Evolutionary conservation across 53 echinoderm and acorn worm genomes (phyloP), one percentile per base, ranked within the genome.

Genomic region (Astropecten irregularis): DNA sequence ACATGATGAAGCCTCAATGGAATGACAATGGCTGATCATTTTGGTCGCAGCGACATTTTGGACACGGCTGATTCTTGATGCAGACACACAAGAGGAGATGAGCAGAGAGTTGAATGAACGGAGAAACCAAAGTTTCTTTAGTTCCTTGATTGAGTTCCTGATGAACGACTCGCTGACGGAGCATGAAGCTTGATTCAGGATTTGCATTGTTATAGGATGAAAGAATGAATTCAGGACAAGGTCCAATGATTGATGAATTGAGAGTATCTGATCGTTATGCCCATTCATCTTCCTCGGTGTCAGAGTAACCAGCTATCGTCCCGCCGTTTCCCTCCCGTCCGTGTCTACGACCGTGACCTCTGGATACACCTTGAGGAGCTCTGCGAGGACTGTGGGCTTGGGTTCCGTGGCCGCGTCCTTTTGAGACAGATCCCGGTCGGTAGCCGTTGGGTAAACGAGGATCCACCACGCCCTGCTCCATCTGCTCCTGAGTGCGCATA

Each of bases 321-420:
- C 89, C 89, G 32, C 87, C 82, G 34, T 90, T 91, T 18, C 87
- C 89, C 49, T 95, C 95, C 50, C 91, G 85, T 40, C 89, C 89
- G 63, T 91, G 95, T 23, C 86, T 81, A 2, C 95, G 89, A 2
- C 95, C 95, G n/a, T 85, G 86, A 15, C 91, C 91, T 49, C 95
- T 53, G 14, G 95, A 85, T 3, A 89, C 87, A 29, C 89, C 91
- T 76, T 95, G 91, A 4, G 91, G 87, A 40, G 95, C 87, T 62
- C 95, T 68, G 14, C 95, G 91, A 26, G 95, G 95, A 49, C 91
- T 91, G 64, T 95, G 95, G 60, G 91, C 95, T 58, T 95, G 95
- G 27, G 91, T 95, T 21, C 95, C 95, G 73, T 95, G 95, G n/a
- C 95, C 95, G 54, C 95, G 89, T 81, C 95, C 95, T 59, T 95